Evolutionary conservation across 2,797 vertebrate genomes (phyloP).

Genomic region (Sphenodon punctatus): DNA sequence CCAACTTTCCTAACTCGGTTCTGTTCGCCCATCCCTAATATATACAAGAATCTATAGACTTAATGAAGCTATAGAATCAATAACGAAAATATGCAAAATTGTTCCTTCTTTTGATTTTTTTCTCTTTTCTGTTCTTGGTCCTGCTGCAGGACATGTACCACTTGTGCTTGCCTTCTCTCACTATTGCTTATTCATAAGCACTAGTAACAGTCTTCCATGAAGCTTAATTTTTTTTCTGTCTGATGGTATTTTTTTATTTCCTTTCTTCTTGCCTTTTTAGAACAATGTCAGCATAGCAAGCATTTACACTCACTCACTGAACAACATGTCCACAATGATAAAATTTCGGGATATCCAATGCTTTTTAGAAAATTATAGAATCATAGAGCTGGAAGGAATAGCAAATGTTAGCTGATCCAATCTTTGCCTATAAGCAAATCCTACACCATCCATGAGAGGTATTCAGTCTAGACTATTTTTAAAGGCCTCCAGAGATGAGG

Average conservation of each 20-base stretch:
- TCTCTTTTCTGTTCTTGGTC: background rate
- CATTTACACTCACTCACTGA: too few relatives aligned
- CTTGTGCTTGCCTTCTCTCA: background rate
- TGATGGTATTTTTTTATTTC: background rate
- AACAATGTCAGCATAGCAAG: background rate
- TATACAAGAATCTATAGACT: slow-evolving; percentile 49
- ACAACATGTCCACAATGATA: too few relatives aligned
- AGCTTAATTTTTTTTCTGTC: background rate
- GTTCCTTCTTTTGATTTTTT: background rate
- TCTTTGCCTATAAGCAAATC: too few relatives aligned
- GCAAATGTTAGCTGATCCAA: too few relatives aligned
- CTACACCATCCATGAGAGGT: too few relatives aligned
- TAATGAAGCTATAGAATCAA: background rate
- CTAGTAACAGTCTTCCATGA: background rate
- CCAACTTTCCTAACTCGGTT: too few relatives aligned
- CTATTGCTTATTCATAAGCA: background rate
- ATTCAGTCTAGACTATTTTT: too few relatives aligned
- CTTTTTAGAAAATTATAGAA: too few relatives aligned
- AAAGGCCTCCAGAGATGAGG: too few relatives aligned
- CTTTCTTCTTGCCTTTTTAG: background rate
- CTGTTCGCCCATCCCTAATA: too few relatives aligned
- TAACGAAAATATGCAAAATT: background rate
- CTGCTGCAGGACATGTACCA: background rate
- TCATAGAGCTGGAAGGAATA: too few relatives aligned
- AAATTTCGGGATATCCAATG: too few relatives aligned